phyloP scores from a whole-genome alignment of 2,797 vertebrate species.

The Enoplosus armatus region DNA sequence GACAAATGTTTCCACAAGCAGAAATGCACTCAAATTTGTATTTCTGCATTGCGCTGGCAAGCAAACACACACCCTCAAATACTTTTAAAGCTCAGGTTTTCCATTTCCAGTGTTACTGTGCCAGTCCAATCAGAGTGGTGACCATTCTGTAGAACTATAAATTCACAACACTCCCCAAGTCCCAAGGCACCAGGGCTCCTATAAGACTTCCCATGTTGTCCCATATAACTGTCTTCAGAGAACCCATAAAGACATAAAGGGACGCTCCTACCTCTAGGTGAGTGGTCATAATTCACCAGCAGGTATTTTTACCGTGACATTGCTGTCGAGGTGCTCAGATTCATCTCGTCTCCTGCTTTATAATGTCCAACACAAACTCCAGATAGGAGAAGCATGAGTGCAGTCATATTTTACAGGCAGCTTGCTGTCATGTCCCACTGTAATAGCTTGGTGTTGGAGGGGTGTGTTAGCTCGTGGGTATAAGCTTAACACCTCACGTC shows the following conservation, averaged over 20 bases:
- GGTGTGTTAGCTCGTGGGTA: conserved; percentile 10
- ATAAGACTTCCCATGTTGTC: conserved; percentile 78
- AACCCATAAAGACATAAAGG: conserved; percentile 82
- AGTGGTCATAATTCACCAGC: conserved; percentile 79
- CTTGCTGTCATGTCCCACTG: conserved; percentile 53
- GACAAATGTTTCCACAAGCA: conserved; percentile 54
- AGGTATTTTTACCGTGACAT: conserved; percentile 79
- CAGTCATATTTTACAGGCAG: conserved; percentile 69
- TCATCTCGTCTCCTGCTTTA: conserved; percentile 74
- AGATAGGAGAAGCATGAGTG: conserved; percentile 66
- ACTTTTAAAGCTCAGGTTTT: conserved; percentile 35
- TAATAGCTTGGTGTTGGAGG: conserved; percentile 51
- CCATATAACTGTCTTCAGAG: conserved; percentile 78
- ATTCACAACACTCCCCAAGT: conserved; percentile 64
- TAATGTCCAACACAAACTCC: conserved; percentile 74
- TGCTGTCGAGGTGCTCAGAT: conserved; percentile 72
- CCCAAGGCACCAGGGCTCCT: conserved; percentile 71
- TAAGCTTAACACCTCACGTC: conserved; percentile 48
- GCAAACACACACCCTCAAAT: conserved; percentile 6
- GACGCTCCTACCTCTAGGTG: conserved; percentile 72
- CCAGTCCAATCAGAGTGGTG: conserved; percentile 60
- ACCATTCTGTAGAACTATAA: conserved; percentile 70
- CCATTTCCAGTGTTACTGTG: conserved; percentile 34
- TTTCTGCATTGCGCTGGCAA: conserved; percentile 36
- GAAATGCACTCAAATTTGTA: conserved; percentile 53